A percentile compares a stretch with the other conserved stretches of the same genome.
phyloP scores from a whole-genome alignment of 2,797 vertebrate genomes.

The Falco concolor region DNA sequence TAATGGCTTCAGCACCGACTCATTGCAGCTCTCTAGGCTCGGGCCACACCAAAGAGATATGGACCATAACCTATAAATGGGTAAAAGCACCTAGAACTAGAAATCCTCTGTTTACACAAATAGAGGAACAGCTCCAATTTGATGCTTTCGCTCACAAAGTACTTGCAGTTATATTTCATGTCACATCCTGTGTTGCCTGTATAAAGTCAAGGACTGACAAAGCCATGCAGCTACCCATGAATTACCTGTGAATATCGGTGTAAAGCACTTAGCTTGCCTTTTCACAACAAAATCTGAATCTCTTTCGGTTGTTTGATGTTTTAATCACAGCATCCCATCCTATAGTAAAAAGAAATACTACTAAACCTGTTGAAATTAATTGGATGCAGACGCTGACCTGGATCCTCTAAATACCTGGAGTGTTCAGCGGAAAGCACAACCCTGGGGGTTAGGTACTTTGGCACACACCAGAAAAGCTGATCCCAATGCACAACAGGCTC shows the following conservation, averaged over 20 bases:
- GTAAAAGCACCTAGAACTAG: background rate
- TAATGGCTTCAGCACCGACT: rapidly evolving
- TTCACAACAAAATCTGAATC: background rate
- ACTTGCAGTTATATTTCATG: background rate
- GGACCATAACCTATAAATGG: background rate
- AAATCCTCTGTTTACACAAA: background rate
- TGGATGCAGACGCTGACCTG: background rate
- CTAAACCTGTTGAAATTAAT: background rate
- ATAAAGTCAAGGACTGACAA: background rate
- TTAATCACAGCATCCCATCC: background rate
- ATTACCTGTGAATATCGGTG: background rate
- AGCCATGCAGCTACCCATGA: background rate
- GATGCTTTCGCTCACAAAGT: background rate
- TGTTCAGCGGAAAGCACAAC: background rate
- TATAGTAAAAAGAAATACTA: background rate
- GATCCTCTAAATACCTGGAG: background rate
- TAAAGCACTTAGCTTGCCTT: background rate
- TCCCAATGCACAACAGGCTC: background rate
- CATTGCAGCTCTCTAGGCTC: background rate
- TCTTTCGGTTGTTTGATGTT: background rate
- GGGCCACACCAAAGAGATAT: background rate
- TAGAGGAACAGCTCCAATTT: background rate
- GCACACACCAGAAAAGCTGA: background rate
- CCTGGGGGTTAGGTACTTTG: background rate
- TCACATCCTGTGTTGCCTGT: background rate